Percentiles rank a stretch among this genome's conserved stretches.
These are phyloP conservation scores for Coturnix japonica DNA, from an alignment of 2,113 vertebrate species.

Conservation along the genomic window DNA sequence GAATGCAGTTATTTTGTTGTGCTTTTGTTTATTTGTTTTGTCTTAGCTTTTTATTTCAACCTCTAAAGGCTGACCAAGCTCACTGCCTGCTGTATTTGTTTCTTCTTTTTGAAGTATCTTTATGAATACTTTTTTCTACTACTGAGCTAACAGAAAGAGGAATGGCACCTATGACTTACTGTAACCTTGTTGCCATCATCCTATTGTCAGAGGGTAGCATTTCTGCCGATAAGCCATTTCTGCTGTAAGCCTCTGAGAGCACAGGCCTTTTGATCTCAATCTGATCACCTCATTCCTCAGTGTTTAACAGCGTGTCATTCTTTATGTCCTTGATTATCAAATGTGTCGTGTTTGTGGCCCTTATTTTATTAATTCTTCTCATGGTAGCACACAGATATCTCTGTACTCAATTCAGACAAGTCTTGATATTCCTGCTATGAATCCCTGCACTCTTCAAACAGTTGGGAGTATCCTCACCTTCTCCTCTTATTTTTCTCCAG, in stretches of 20 bases:
- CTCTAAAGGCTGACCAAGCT: neutral
- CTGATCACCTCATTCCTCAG: neutral
- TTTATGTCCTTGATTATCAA: neutral
- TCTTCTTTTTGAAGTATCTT: neutral
- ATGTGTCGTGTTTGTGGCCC: neutral
- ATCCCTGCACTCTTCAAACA: neutral
- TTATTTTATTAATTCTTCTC: neutral
- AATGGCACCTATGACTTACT: neutral
- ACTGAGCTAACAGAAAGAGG: neutral
- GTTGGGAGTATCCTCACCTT: neutral
- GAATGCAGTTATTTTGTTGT: neutral
- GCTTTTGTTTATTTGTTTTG: neutral
- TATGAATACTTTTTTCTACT: neutral
- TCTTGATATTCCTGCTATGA: neutral
- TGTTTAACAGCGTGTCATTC: neutral
- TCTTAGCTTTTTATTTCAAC: neutral
- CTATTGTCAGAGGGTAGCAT: neutral
- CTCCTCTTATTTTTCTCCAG: neutral
- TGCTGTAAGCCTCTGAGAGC: neutral
- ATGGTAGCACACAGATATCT: neutral
- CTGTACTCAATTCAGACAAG: neutral
- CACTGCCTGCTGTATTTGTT: neutral
- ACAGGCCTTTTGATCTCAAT: neutral
- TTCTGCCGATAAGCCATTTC: neutral
- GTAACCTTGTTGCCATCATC: neutral